Evolutionary conservation across 2,888 invertebrate species (phyloP), one percentile per base, ranked within the genome.

Genomic region (Polyommatus icarus): DNA sequence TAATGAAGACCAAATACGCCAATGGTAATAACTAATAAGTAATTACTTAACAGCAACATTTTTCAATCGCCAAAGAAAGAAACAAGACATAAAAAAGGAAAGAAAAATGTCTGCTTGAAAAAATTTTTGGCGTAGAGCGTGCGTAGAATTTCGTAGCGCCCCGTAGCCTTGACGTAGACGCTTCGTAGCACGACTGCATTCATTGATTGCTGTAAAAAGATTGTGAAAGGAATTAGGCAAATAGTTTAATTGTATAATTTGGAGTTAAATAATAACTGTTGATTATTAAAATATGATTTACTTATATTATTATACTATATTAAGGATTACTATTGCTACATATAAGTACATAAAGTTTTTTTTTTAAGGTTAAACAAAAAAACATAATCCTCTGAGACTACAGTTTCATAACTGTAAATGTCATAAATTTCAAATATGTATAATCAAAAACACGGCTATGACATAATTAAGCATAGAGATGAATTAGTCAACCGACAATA

Each of bases 401-500:
- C 24, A 24, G 24, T 24, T 24, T 24, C 24, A 24, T 24, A 24
- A 24, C 46, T 46, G 46, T 3, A 46, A 46, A 46, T 46, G 10
- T 32, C 12, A 1, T 8, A 67, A 12, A 24, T 24, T 12, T 61
- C 8, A 24, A 24, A 10, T 61, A 67, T 67, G 3, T 24, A 29
- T 2, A 29, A 75, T 18, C 6, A 24, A 50, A 54, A 75, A 75
- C 24, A 54, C 18, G 29, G 29, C 24, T 75, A 24, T n/a, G 50
- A 15, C 12, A 50, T 75, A 29, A 29, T 32, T 29, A 67, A 29
- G 29, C 29, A 29, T 29, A 29, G 29, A 67, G 18, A 67, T 67
- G 24, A 67, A 20, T 15, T 67, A 75, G 75, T 75, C 75, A 50
- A 75, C 29, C 50, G 24, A 71, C 57, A 72, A 59, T 57, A 72